Evolutionary conservation across 2,888 invertebrate species (phyloP).

Genomic region (Subacronicta megacephala): DNA sequence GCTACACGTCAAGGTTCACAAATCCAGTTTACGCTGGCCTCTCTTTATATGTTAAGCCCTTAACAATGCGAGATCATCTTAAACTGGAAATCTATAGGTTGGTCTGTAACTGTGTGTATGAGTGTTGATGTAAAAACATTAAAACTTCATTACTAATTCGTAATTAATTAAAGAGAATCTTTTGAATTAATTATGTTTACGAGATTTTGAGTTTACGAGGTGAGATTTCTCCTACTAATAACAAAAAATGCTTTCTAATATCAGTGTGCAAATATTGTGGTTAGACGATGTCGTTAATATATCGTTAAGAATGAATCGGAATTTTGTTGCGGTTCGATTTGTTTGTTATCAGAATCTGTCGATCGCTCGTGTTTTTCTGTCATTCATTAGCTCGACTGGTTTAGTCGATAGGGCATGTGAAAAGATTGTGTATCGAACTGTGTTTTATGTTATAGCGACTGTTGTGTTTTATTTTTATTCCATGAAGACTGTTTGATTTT

Average conservation of each 20-base stretch:
- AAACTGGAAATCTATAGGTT: no score
- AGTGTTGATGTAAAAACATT: neutral
- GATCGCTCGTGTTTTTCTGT: slow-evolving; percentile 38
- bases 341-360: slow-evolving; percentile 43
- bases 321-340: slow-evolving; percentile 37
- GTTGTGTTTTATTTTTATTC: neutral
- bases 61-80: no score
- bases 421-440: neutral
- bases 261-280: neutral
- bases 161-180: no score
- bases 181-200: no score
- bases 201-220: neutral
- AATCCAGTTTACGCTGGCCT: no score
- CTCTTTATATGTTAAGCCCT: no score
- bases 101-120: no score
- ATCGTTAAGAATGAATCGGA: slow-evolving; percentile 27
- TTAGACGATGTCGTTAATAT: slow-evolving; percentile 17
- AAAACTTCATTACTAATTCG: no score
- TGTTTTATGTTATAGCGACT: neutral
- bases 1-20: no score
- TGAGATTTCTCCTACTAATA: neutral
- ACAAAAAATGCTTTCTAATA: neutral
- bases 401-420: slow-evolving; percentile 20
- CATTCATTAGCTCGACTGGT: slow-evolving; percentile 43
- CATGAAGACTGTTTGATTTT: neutral